Conservation (phyloP, 2,113 vertebrate species). For the Orcinus orca region DNA sequence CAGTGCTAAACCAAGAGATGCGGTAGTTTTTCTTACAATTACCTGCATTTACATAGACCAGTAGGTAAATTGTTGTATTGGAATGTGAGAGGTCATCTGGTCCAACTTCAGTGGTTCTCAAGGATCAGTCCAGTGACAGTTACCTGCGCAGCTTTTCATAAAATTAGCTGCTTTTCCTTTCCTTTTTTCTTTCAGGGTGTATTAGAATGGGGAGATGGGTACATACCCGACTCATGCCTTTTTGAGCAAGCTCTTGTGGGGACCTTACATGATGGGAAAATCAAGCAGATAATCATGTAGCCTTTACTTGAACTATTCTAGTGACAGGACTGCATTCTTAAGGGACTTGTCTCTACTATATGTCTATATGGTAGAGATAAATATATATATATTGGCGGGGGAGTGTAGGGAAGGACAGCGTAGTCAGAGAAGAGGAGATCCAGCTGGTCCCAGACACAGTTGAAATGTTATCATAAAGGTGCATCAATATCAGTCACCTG, state of each 20-base stretch:
- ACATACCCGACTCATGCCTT: background rate
- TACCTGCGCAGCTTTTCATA: background rate
- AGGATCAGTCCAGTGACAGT: background rate
- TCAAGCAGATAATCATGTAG: background rate
- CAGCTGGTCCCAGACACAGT: background rate
- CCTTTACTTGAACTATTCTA: conserved; percentile 22
- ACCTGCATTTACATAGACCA: background rate
- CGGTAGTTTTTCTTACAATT: background rate
- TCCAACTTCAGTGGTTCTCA: background rate
- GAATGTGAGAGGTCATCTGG: background rate
- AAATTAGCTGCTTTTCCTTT: background rate
- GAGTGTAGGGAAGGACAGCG: background rate
- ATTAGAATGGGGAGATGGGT: background rate
- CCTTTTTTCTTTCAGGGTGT: background rate
- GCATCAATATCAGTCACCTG: background rate
- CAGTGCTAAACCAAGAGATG: background rate
- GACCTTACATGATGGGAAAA: background rate
- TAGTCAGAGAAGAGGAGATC: background rate
- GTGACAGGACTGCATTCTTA: background rate
- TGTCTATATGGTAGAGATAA: background rate
- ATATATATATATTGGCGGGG: background rate
- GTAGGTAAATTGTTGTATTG: background rate
- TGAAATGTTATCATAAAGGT: background rate
- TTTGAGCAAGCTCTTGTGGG: background rate
- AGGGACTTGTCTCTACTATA: background rate